phyloP scores from a whole-genome alignment of 2,113 vertebrate genomes.

The Lepidothrix coronata region DNA sequence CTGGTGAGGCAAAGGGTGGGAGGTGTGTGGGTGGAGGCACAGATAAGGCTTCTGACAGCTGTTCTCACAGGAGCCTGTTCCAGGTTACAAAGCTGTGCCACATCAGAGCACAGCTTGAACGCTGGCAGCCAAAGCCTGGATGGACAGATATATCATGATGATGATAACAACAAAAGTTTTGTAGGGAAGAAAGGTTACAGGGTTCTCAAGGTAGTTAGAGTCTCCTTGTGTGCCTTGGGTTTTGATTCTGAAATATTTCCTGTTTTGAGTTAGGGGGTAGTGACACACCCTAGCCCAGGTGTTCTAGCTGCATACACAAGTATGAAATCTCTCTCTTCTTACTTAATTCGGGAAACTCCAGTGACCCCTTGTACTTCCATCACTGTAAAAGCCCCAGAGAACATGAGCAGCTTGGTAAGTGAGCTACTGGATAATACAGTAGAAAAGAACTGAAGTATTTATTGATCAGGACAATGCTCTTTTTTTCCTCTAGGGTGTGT shows the following conservation, averaged over 20 bases:
- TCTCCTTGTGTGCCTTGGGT: not conserved
- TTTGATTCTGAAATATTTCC: not conserved
- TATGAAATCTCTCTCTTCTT: not conserved
- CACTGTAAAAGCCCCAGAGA: not conserved
- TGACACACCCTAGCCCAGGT: not conserved
- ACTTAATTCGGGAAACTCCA: slow-evolving; percentile 51
- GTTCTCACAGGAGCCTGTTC: not conserved
- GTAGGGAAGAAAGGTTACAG: not conserved
- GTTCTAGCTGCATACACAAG: not conserved
- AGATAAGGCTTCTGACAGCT: not conserved
- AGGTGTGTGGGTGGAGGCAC: not conserved
- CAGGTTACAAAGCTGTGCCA: not conserved
- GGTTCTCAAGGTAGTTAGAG: accelerated
- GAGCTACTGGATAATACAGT: not conserved
- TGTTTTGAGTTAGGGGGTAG: not conserved
- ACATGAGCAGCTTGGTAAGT: slow-evolving; percentile 30
- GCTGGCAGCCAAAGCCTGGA: not conserved
- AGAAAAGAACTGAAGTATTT: not conserved
- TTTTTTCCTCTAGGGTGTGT: not conserved
- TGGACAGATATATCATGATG: accelerated
- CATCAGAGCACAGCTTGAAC: not conserved
- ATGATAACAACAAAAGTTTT: not conserved
- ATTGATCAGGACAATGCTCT: not conserved
- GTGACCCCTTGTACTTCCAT: slow-evolving; percentile 6
- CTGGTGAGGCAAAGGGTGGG: accelerated